Conservation (phyloP, 2,113 vertebrate genomes). For the Meriones unguiculatus region DNA sequence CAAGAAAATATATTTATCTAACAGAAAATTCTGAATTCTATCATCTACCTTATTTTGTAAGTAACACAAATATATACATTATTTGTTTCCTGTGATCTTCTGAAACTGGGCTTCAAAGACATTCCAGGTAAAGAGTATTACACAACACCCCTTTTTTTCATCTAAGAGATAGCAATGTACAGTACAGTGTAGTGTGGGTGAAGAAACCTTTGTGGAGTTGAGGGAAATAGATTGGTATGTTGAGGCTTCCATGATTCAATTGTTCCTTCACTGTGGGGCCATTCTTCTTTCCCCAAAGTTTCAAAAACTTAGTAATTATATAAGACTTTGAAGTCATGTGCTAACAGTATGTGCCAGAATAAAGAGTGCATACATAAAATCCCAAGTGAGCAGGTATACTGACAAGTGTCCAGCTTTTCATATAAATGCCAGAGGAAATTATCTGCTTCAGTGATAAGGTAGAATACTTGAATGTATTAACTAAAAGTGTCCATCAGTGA, state of each 20-base stretch:
- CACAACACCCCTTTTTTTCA: neutral
- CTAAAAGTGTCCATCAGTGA: conserved; percentile 51
- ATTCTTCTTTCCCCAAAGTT: neutral
- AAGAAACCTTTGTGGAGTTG: conserved; percentile 6
- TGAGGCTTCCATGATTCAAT: neutral
- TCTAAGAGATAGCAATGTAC: neutral
- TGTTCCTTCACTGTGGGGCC: neutral
- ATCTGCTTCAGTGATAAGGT: conserved; percentile 27
- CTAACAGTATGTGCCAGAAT: conserved; percentile 12
- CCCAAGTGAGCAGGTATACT: conserved; percentile 24
- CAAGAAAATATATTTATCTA: conserved; percentile 40
- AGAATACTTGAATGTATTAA: conserved; percentile 58
- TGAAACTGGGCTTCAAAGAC: conserved; percentile 39
- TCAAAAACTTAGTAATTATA: conserved; percentile 29
- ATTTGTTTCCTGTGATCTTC: conserved; percentile 27
- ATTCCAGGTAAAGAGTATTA: neutral
- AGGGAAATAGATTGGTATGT: neutral
- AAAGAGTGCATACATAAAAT: conserved; percentile 29
- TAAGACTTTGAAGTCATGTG: conserved; percentile 8
- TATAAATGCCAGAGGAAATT: conserved; percentile 59
- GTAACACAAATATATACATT: neutral
- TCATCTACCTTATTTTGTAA: conserved; percentile 27
- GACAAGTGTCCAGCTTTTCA: conserved; percentile 13
- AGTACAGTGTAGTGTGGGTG: neutral
- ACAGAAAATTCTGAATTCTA: conserved; percentile 38